Base-by-base conservation (phyloP, 2,113 vertebrate species). In the Otocyon megalotis region DNA sequence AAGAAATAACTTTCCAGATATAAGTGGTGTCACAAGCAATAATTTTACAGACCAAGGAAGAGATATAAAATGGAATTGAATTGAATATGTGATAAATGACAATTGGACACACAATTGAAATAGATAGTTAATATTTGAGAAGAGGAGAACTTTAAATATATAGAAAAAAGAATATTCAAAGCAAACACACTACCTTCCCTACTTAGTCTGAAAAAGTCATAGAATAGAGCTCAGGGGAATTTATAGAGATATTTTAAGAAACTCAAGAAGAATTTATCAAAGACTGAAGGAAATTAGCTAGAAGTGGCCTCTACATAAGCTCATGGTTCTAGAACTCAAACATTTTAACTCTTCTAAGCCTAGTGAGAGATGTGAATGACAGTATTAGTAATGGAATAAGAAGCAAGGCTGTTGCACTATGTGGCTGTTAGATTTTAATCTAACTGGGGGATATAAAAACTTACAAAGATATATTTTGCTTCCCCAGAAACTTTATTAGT, bases 31-130 rank as follows among this genome's bases (percentile, higher is more conserved):
- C 60, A 32, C 4, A 67, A 79, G 30, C n/a, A 86, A 58, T 93
- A 82, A 82, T 74, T 96, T 96, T 91, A 82, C 20, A 71, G 22
- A 88, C 3, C 8, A 60, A 19, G 24, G 14, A 79, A 83, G 16
- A 71, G 24, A 50, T 58, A 81, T 69, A 58, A 93, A 97, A 88
- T 65, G 43, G 50, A 92, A 90, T 58, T 12, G 11, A 77, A 65
- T 10, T 74, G 81, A 91, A 74, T 9, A 48, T 50, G 35, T 90
- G 69, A 90, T 95, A 87, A 93, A 93, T 81, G 76, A 32, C 16
- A 88, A 43, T 77, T 63, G 72, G 90, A 91, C n/a, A 60, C 12
- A n/a, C 32, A 81, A 62, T 81, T 11, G 35, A 67, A 93, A 90
- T 63, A 93, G 11, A 16, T 62, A 92, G 26, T 37, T 85, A 85